A percentile compares a stretch with the other conserved stretches of the same genome.
Conservation (phyloP, 2,888 invertebrate genomes). For the Biston betularia region DNA sequence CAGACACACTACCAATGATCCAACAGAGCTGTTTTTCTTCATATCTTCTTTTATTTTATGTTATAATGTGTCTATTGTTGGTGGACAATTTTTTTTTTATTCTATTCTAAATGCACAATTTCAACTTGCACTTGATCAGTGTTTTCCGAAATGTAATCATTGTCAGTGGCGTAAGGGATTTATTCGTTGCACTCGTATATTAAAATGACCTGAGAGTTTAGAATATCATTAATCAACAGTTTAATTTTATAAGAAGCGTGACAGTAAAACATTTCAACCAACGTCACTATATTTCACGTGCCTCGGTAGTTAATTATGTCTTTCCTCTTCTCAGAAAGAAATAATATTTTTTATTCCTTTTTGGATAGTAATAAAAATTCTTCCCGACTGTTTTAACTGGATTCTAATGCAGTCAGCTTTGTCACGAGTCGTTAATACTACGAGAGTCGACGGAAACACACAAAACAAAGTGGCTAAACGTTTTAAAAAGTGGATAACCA, state of each 20-base stretch:
- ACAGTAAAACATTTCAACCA: slow-evolving; percentile 46
- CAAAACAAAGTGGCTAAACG: slow-evolving; percentile 37
- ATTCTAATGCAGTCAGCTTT: slow-evolving; percentile 65
- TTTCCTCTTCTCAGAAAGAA: slow-evolving; percentile 60
- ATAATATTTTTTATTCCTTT: slow-evolving; percentile 72
- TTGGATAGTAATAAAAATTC: slow-evolving; percentile 76
- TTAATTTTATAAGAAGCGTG: slow-evolving; percentile 32
- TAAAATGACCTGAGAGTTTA: slow-evolving; percentile 8
- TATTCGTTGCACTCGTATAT: not conserved
- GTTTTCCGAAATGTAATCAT: not conserved
- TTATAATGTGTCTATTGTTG: too few relatives aligned
- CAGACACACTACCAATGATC: too few relatives aligned
- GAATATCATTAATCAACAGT: slow-evolving; percentile 9
- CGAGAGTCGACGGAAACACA: slow-evolving; percentile 20
- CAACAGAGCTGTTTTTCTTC: too few relatives aligned
- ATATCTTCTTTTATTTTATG: too few relatives aligned
- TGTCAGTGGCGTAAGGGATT: not conserved
- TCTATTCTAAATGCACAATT: too few relatives aligned
- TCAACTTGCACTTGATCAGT: too few relatives aligned
- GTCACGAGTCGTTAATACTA: slow-evolving; percentile 34
- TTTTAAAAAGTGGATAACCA: slow-evolving; percentile 55
- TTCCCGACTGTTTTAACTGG: slow-evolving; percentile 69
- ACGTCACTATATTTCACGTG: slow-evolving; percentile 49
- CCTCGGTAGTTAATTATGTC: slow-evolving; percentile 64
- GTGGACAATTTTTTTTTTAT: too few relatives aligned